phyloP scores from a whole-genome alignment of 1,140 invertebrate species.

The Gonatopus flavifemur region DNA sequence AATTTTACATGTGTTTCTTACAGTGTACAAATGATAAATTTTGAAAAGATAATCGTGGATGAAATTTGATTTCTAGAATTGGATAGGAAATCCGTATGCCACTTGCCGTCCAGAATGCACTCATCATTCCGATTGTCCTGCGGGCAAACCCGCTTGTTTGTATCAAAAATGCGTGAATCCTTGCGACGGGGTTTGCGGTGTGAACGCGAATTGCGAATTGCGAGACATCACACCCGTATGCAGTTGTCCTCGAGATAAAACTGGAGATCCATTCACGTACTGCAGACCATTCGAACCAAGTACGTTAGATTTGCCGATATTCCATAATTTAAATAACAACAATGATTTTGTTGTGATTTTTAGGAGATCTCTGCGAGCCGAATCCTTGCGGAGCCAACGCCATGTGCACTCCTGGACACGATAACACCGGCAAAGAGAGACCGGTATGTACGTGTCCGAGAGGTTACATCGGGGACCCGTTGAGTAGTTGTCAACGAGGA shows the following conservation, averaged over 20 bases:
- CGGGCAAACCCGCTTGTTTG: slow-evolving; percentile 74
- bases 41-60: too few species aligned
- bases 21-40: too few species aligned
- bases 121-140: slow-evolving; percentile 72
- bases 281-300: slow-evolving; percentile 79
- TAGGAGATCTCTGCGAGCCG: slow-evolving; percentile 78
- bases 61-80: slow-evolving; percentile 60
- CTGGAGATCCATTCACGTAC: slow-evolving; percentile 79
- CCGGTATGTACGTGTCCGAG: slow-evolving; percentile 80
- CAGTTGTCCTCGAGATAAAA: slow-evolving; percentile 83
- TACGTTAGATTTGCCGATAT: slow-evolving; percentile 46
- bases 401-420: slow-evolving; percentile 78
- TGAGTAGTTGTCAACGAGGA: slow-evolving; percentile 70
- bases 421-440: slow-evolving; percentile 76
- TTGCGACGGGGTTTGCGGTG: slow-evolving; percentile 77
- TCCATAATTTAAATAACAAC: not conserved
- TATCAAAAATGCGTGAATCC: slow-evolving; percentile 80
- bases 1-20: too few species aligned
- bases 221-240: slow-evolving; percentile 76
- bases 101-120: slow-evolving; percentile 77
- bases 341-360: slow-evolving; percentile 7
- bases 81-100: slow-evolving; percentile 72
- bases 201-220: slow-evolving; percentile 78
- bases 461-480: slow-evolving; percentile 80
- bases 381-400: slow-evolving; percentile 85